Evolutionary conservation across 2,797 vertebrate genomes (phyloP), one percentile per base, ranked within the genome.

Genomic region (Hoplostethus atlanticus): DNA sequence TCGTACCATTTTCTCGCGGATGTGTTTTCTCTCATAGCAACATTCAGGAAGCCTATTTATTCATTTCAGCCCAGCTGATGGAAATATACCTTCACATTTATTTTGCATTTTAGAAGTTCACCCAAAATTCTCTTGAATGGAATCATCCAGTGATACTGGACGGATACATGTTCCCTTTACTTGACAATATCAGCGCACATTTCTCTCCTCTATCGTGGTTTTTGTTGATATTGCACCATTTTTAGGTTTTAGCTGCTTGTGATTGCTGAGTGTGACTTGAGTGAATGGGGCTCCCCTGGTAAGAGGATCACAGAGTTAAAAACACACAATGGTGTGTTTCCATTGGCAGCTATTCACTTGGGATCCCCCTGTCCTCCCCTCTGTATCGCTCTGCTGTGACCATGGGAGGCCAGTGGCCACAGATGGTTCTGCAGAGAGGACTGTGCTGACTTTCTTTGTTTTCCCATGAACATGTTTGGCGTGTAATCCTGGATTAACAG

Each of bases 401-500:
- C 57, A 47, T 21, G 1, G 91, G 90, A 89, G 86, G 81, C 73
- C 82, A 60, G 61, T 71, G 87, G 87, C 77, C 90, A 92, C 93
- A 95, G 93, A 93, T 94, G 93, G 93, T 89, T 92, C 84, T 87
- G 83, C 83, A 79, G 92, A 85, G 90, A 90, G 78, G 91, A 89
- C 92, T 92, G 85, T 79, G 61, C 81, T 84, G 87, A 92, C 92
- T 93, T 93, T 95, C 93, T 93, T 96, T 93, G 94, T 96, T 96
- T 95, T 95, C 95, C 95, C 95, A 93, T 93, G 93, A 64, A 93
- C 93, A 94, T 91, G 91, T 94, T 93, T 93, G 90, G 87, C 86
- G 93, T 97, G 95, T 98, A 97, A 97, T 97, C 96, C 93, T 91
- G 94, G 96, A 97, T 98, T 96, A 97, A 87, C 77, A 54, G 95